These are phyloP conservation scores for Crotalus horridus DNA, from an alignment of 2,113 vertebrate genomes.

Conservation along the genomic window DNA sequence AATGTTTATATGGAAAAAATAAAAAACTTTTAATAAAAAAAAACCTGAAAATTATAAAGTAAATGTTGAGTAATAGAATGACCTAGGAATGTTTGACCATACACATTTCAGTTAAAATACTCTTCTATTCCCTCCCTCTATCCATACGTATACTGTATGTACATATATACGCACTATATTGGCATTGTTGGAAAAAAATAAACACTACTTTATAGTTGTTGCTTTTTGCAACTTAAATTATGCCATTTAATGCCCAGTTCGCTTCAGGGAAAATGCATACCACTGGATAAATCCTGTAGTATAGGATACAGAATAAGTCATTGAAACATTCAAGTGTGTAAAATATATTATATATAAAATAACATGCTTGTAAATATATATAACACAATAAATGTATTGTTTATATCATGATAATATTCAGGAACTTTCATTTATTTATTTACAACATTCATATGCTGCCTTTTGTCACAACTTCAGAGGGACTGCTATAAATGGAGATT, in stretches of 20 bases:
- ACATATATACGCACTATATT: not conserved
- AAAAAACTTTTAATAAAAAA: too few relatives aligned
- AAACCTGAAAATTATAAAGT: not conserved
- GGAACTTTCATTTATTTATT: too few relatives aligned
- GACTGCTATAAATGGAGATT: too few relatives aligned
- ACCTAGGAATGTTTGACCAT: not conserved
- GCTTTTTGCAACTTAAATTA: constrained; percentile 19
- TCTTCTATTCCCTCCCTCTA: not conserved
- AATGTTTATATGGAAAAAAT: too few relatives aligned
- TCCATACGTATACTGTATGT: not conserved
- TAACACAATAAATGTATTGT: not conserved
- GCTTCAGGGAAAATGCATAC: not conserved
- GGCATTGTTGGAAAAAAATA: not conserved
- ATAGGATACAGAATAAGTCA: not conserved
- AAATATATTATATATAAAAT: not conserved
- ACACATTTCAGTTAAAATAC: not conserved
- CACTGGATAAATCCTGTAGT: not conserved
- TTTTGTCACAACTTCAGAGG: too few relatives aligned
- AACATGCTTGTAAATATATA: not conserved
- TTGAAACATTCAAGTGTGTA: not conserved
- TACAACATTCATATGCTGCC: too few relatives aligned
- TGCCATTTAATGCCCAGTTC: constrained; percentile 16
- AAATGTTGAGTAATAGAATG: not conserved
- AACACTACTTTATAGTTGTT: constrained; percentile 1
- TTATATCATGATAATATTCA: not conserved